Conservation (phyloP, 1,140 invertebrate genomes). For the Schlechtendalia chinensis region DNA sequence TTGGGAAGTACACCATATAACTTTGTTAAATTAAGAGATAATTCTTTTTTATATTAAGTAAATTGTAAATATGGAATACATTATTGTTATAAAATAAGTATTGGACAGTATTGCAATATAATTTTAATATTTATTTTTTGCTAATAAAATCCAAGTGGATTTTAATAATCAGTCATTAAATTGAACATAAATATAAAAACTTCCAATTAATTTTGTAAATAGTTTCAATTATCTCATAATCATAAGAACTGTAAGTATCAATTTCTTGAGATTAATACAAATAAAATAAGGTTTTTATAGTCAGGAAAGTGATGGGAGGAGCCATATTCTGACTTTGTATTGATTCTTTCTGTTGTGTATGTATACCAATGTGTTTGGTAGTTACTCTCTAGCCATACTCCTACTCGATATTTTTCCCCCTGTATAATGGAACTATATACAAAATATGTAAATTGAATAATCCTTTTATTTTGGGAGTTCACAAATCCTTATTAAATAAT, state of each 20-base stretch:
- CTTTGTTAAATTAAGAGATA: no score
- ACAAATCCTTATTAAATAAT: neutral
- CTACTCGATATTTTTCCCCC: neutral
- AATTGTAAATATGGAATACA: no score
- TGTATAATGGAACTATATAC: neutral
- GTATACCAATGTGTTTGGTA: conserved; percentile 15
- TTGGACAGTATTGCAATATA: no score
- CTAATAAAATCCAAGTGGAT: no score
- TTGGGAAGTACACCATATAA: no score
- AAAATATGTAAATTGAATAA: neutral
- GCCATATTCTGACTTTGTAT: conserved; percentile 40
- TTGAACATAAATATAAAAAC: neutral
- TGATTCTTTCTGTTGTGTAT: conserved; percentile 33
- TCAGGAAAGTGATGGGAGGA: conserved; percentile 28
- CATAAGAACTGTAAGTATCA: neutral
- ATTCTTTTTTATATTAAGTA: no score
- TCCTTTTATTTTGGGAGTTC: neutral
- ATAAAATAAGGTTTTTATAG: conserved; percentile 14
- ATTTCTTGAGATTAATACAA: neutral
- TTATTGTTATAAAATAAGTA: no score
- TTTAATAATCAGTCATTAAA: neutral
- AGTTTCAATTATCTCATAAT: neutral
- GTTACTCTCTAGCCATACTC: conserved; percentile 30
- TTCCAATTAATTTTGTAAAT: neutral
- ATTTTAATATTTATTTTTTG: no score